Percentiles rank a stretch among this genome's conserved stretches.
These are phyloP conservation scores for Meteorus cinctellus DNA, from an alignment of 2,888 invertebrate genomes.

Conservation along the genomic window DNA sequence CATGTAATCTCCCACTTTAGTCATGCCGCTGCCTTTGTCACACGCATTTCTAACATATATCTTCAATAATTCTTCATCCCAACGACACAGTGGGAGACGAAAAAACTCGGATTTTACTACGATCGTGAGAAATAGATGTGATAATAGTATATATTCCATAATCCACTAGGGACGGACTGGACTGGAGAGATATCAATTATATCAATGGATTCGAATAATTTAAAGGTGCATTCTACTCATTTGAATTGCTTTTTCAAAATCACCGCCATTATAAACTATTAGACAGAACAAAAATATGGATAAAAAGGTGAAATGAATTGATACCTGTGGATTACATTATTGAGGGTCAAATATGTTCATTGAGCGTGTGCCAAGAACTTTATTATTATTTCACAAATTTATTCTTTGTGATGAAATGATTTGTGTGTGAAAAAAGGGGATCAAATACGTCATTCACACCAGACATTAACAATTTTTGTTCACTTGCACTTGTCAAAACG, in stretches of 20 bases:
- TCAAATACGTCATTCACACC: not conserved
- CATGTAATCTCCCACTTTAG: conserved; percentile 27
- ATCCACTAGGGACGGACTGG: too few species aligned
- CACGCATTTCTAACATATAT: not conserved
- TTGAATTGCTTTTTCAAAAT: too few species aligned
- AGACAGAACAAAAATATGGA: too few species aligned
- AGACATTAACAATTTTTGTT: not conserved
- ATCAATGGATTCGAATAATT: too few species aligned
- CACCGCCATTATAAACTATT: too few species aligned
- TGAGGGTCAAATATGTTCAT: too few species aligned
- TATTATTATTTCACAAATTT: not conserved
- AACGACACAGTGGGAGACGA: not conserved
- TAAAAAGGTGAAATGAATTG: too few species aligned
- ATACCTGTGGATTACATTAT: too few species aligned
- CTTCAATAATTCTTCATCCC: not conserved
- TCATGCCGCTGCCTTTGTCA: conserved; percentile 27
- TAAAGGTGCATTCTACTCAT: too few species aligned
- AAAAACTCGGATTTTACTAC: not conserved
- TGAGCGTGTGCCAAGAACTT: too few species aligned
- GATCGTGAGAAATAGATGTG: not conserved
- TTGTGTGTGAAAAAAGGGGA: not conserved
- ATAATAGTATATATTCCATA: not conserved
- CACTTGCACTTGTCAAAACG: not conserved
- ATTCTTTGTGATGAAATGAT: not conserved
- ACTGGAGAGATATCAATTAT: too few species aligned